Base-by-base conservation (phyloP, 2,888 invertebrate genomes). In the Polietes domitor region DNA sequence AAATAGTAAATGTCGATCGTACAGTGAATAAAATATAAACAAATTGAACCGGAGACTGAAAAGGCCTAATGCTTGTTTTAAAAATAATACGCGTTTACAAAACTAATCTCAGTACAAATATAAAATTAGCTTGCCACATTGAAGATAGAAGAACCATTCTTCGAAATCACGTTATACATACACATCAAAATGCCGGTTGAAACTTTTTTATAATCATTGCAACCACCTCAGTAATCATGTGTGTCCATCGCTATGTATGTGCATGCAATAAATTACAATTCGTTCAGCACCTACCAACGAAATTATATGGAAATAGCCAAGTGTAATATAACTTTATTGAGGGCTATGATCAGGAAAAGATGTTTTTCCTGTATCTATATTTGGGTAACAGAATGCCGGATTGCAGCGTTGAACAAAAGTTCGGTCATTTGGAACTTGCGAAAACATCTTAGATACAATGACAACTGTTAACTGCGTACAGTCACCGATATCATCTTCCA, bases 401-500 rank as follows among this genome's bases (percentile, higher is more conserved):
- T 12, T 32, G 17, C 9, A 15, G 9, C 58, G 15, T 58, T 26
- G 12, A n/a, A 21, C 9, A 41, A 17, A 65, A 17, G 17, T 9
- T n/a, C n/a, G 0, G 10, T 32, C n/a, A 63, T 63, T 28, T 32
- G 1, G 28, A n/a, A 17, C 9, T 32, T 7, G 7, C 63, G 9
- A 26, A 24, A 26, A 7, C 61, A 24, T 24, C 61, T n/a, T 28
- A 28, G 4, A 21, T 15, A 41, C 41, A 65, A 68, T 68, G 68
- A 68, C 74, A 12, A 15, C 76, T 0, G 61, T 70, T 43, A 83
- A 77, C 58, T 80, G 80, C 26, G 47, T 77, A 26, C 71, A 81
- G 19, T 65, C 86, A 63, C 37, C 85, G 73, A 68, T 82, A 24
- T 70, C 79, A 55, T 81, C 84, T 77, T 80, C 83, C 28, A 79